These are phyloP conservation scores for Drosophila parabipectinata DNA, from an alignment of 1,140 invertebrate genomes.

Conservation along the genomic window DNA sequence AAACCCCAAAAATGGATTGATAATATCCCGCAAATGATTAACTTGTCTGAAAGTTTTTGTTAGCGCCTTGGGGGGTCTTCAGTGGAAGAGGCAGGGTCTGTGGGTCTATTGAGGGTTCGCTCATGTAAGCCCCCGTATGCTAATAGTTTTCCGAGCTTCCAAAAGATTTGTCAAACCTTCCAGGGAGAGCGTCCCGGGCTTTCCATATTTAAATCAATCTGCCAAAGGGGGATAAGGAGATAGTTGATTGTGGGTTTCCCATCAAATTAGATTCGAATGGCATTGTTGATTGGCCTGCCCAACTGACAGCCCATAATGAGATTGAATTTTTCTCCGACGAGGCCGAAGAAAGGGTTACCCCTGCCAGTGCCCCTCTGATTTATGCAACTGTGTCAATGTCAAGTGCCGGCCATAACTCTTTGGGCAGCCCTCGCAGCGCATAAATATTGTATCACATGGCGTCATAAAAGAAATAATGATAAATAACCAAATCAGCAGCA, in stretches of 20 bases:
- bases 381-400: constrained; percentile 78
- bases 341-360: constrained; percentile 60
- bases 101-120: constrained; percentile 13
- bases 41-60: constrained; percentile 72
- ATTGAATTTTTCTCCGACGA: constrained; percentile 43
- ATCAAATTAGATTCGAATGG: constrained; percentile 67
- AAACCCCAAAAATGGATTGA: constrained; percentile 80
- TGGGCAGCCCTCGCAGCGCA: constrained; percentile 39
- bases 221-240: constrained; percentile 6
- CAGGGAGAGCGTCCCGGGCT: constrained; percentile 14
- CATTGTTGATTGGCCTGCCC: constrained; percentile 56
- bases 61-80: constrained; percentile 38
- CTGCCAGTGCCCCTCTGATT: constrained; percentile 28
- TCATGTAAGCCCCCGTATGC: constrained; percentile 54
- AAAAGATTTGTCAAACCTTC: constrained; percentile 71
- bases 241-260: constrained; percentile 31
- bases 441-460: constrained; percentile 81
- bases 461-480: constrained; percentile 80
- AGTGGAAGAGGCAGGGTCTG: not conserved
- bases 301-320: constrained; percentile 64
- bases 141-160: constrained; percentile 66
- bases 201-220: constrained; percentile 72
- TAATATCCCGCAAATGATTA: constrained; percentile 82
- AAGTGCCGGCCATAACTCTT: constrained; percentile 63
- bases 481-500: constrained; percentile 78